phyloP scores from a whole-genome alignment of 2,113 vertebrate species.

The Camelus bactrianus region DNA sequence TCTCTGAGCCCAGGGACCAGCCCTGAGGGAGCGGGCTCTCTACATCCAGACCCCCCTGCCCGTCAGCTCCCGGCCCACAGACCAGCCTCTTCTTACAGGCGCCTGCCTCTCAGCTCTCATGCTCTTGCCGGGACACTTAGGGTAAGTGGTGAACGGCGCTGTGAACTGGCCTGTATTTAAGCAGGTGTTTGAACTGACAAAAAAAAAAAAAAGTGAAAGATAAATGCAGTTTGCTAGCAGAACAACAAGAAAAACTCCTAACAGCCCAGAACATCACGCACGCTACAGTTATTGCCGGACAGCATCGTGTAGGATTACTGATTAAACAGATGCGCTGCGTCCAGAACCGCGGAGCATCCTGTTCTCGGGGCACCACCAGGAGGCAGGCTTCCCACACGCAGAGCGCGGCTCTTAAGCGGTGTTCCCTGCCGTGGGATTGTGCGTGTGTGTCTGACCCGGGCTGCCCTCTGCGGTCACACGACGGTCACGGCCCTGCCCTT shows the following conservation, averaged over 20 bases:
- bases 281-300: constrained; percentile 46
- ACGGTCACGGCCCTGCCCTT: not conserved
- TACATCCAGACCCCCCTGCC: no score
- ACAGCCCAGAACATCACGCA: not conserved
- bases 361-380: not conserved
- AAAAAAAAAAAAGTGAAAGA: not conserved
- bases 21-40: not conserved
- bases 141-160: not conserved
- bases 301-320: not conserved
- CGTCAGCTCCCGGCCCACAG: not conserved
- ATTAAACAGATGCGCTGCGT: constrained; percentile 37
- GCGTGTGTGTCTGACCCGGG: not conserved
- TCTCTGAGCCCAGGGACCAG: not conserved
- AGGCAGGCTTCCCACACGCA: not conserved
- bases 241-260: constrained; percentile 45
- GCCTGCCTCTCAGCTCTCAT: not conserved
- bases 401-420: not conserved
- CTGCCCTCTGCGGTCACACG: not conserved
- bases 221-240: constrained; percentile 29
- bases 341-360: not conserved
- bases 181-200: not conserved
- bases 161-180: constrained; percentile 50
- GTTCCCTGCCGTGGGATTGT: not conserved
- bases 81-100: not conserved
- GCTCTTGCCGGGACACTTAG: not conserved